Evolutionary conservation across 2,797 vertebrate genomes (phyloP).

Genomic region (Rhinophrynus dorsalis): DNA sequence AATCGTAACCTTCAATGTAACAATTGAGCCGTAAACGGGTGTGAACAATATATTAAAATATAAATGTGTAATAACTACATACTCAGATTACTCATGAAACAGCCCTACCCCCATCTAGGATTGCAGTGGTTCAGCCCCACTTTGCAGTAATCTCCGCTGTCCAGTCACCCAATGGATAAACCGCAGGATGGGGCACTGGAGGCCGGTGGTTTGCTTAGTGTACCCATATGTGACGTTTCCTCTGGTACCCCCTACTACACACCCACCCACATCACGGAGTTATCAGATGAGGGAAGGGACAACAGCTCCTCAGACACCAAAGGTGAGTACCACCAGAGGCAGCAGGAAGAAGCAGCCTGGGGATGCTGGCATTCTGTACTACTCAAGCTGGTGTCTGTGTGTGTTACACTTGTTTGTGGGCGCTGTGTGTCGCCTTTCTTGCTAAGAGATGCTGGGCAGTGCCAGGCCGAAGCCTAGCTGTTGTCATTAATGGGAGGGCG

Average conservation of each 20-base stretch:
- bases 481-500: neutral
- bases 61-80: no score
- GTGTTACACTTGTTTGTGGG: neutral
- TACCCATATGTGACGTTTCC: neutral
- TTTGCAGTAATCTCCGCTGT: slow-evolving; percentile 25
- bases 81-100: no score
- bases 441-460: neutral
- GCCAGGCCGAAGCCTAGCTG: neutral
- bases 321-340: neutral
- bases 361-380: neutral
- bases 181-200: neutral
- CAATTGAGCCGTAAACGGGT: no score
- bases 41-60: no score
- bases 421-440: neutral
- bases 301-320: neutral
- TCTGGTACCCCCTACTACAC: neutral
- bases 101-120: neutral
- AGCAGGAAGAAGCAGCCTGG: neutral
- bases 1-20: no score
- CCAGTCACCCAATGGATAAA: neutral
- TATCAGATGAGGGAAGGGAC: neutral
- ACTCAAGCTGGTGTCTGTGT: neutral
- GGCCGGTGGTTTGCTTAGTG: neutral
- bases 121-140: slow-evolving; percentile 17
- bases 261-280: neutral